phyloP scores from a whole-genome alignment of 2,888 invertebrate genomes.

The Rutpela maculata region DNA sequence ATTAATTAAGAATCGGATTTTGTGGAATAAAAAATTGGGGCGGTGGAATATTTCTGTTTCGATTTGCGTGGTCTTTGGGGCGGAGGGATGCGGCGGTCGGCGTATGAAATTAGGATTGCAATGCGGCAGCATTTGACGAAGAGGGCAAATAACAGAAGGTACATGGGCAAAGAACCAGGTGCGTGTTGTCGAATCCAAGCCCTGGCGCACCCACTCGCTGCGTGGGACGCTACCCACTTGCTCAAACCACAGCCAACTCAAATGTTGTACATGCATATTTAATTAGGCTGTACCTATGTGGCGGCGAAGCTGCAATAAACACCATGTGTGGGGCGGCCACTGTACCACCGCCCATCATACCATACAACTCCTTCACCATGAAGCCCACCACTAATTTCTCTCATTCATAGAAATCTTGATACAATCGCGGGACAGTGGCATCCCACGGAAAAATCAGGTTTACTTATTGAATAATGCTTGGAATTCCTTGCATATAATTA shows the following conservation, averaged over 20 bases:
- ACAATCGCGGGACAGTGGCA: conserved; percentile 12
- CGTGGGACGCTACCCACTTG: conserved; percentile 68
- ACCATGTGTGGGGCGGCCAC: conserved; percentile 47
- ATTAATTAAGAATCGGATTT: too few species aligned
- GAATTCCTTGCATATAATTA: conserved; percentile 50
- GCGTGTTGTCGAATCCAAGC: conserved; percentile 53
- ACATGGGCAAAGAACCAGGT: conserved; percentile 51
- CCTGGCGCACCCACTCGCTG: conserved; percentile 68
- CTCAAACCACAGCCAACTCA: conserved; percentile 66
- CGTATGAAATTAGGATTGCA: background rate
- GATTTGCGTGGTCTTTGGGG: background rate
- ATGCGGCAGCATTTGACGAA: background rate
- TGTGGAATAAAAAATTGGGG: too few species aligned
- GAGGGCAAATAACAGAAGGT: conserved; percentile 39
- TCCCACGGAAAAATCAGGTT: conserved; percentile 11
- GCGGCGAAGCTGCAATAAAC: conserved; percentile 42
- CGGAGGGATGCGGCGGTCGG: background rate
- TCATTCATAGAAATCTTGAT: conserved; percentile 30
- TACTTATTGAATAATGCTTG: conserved; percentile 39
- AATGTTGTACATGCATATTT: conserved; percentile 67
- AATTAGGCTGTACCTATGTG: conserved; percentile 63
- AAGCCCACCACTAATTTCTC: conserved; percentile 9
- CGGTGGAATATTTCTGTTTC: background rate
- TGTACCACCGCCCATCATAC: conserved; percentile 40
- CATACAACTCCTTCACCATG: conserved; percentile 34